Conservation (phyloP, 2,888 invertebrate genomes). For the Aplocera efformata region DNA sequence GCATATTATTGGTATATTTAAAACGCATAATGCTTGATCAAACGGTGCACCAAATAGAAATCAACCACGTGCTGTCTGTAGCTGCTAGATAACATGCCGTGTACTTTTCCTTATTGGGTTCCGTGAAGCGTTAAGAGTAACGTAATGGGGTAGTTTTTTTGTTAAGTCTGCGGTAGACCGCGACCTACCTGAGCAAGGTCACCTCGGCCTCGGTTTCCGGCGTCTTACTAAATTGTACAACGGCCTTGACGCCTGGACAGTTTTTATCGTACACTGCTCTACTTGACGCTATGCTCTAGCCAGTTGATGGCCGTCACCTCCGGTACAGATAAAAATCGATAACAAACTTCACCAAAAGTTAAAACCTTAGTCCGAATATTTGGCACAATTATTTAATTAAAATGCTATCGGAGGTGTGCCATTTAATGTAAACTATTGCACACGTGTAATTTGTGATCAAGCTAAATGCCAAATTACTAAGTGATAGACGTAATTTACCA, state of each 20-base stretch:
- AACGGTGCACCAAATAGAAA: too few relatives aligned
- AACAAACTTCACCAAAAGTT: constrained; percentile 15
- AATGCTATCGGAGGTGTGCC: not conserved
- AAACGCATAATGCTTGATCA: not conserved
- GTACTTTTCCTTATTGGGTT: constrained; percentile 16
- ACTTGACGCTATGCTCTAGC: constrained; percentile 30
- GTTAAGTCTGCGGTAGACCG: constrained; percentile 52
- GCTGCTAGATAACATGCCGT: too few relatives aligned
- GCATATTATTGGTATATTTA: too few relatives aligned
- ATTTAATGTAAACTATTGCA: constrained; percentile 4
- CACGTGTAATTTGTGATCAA: constrained; percentile 31
- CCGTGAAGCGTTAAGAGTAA: constrained; percentile 47
- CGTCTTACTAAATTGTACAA: constrained; percentile 39
- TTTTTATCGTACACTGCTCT: constrained; percentile 46
- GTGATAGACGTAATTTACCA: constrained; percentile 34
- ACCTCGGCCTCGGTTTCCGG: constrained; percentile 51
- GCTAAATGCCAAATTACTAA: constrained; percentile 37
- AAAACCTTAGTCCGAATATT: constrained; percentile 19
- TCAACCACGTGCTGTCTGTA: too few relatives aligned
- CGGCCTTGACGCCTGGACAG: constrained; percentile 54
- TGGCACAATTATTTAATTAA: constrained; percentile 10
- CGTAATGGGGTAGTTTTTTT: constrained; percentile 53
- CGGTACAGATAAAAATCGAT: constrained; percentile 29
- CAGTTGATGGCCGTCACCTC: constrained; percentile 29
- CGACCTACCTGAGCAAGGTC: constrained; percentile 62